Conservation (phyloP, 1,140 invertebrate genomes). For the Tigriopus japonicus region DNA sequence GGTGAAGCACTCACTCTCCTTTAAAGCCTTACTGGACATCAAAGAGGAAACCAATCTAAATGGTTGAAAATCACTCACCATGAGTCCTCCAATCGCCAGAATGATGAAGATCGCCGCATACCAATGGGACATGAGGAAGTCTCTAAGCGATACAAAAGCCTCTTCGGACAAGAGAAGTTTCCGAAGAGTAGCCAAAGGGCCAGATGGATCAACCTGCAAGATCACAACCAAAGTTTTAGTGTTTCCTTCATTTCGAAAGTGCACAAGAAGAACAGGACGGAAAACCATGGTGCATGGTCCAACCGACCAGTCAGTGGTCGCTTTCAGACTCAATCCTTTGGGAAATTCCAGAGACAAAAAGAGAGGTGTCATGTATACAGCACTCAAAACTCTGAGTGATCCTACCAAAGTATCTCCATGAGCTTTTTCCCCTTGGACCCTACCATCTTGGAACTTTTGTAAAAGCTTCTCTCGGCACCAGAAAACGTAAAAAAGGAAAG, state of each 20-base stretch:
- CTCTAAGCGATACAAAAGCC: constrained; percentile 58
- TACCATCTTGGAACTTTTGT: too few relatives aligned
- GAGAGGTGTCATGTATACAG: too few relatives aligned
- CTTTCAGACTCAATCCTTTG: too few relatives aligned
- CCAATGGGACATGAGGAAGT: constrained; percentile 66
- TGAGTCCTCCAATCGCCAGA: constrained; percentile 44
- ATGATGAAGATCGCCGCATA: constrained; percentile 56
- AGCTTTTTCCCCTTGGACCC: too few relatives aligned
- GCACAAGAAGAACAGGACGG: not conserved
- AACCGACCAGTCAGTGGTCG: not conserved
- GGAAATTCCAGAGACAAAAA: too few relatives aligned
- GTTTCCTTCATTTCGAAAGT: not conserved
- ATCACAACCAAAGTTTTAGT: not conserved
- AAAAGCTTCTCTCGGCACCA: too few relatives aligned
- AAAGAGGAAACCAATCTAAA: not conserved
- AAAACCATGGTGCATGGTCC: not conserved
- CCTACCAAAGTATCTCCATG: too few relatives aligned
- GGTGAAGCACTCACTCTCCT: not conserved
- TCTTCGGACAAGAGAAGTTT: constrained; percentile 71
- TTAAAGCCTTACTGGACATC: not conserved
- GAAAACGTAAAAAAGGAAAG: too few relatives aligned
- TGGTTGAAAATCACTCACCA: constrained; percentile 39
- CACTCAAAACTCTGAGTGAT: too few relatives aligned
- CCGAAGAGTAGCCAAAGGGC: constrained; percentile 72
- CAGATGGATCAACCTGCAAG: constrained; percentile 63